Conservation (phyloP, 2,113 vertebrate genomes). For the Axis porcinus region DNA sequence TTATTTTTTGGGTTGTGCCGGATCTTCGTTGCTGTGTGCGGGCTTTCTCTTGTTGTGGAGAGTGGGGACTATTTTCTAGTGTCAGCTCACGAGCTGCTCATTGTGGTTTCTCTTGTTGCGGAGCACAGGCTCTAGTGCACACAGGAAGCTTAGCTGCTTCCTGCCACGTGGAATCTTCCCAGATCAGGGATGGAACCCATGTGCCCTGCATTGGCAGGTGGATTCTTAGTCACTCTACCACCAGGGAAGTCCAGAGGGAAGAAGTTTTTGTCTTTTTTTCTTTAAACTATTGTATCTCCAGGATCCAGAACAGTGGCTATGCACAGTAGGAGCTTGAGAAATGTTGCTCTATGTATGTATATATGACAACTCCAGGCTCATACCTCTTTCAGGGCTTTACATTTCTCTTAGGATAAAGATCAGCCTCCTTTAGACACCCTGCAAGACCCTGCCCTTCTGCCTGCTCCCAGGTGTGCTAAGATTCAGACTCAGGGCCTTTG, state of each 20-base stretch:
- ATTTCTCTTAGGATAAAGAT: not conserved
- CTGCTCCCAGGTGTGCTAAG: not conserved
- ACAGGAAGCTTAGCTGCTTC: not conserved
- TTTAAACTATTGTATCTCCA: not conserved
- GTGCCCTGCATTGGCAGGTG: not conserved
- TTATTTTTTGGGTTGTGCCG: not conserved
- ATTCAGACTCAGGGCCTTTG: not conserved
- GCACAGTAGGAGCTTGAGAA: not conserved
- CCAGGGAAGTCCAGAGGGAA: not conserved
- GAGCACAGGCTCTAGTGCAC: rapidly evolving
- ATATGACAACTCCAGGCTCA: not conserved
- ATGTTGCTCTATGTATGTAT: too few relatives aligned
- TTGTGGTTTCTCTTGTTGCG: rapidly evolving
- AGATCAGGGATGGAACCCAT: not conserved
- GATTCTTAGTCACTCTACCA: not conserved
- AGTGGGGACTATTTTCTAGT: not conserved
- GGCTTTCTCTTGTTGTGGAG: not conserved
- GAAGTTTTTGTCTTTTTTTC: not conserved
- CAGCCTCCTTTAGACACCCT: not conserved
- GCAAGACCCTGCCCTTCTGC: not conserved
- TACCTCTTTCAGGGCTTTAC: not conserved
- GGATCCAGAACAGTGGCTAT: not conserved
- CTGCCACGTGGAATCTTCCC: not conserved
- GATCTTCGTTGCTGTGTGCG: not conserved
- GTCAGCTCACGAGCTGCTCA: not conserved